These are phyloP conservation scores for Hyles euphorbiae DNA, from an alignment of 1,140 invertebrate species.

Conservation along the genomic window DNA sequence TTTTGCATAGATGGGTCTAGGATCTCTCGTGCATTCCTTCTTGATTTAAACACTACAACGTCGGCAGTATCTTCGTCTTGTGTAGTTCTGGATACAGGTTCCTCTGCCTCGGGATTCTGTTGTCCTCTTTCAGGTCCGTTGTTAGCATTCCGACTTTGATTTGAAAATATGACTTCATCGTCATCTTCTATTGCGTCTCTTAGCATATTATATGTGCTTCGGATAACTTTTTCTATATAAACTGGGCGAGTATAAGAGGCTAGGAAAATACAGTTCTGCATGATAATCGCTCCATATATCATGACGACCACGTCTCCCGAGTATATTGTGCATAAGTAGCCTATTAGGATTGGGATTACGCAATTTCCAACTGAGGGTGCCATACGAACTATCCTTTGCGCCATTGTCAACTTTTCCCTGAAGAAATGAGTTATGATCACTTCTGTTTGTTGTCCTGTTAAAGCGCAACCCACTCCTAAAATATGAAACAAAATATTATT, in stretches of 20 bases:
- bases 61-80: constrained; percentile 62
- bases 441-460: constrained; percentile 69
- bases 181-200: constrained; percentile 66
- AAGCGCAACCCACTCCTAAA: constrained; percentile 62
- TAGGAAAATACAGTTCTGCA: constrained; percentile 68
- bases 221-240: constrained; percentile 63
- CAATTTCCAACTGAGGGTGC: constrained; percentile 62
- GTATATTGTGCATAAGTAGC: constrained; percentile 50
- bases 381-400: constrained; percentile 57
- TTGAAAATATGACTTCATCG: constrained; percentile 70
- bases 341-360: constrained; percentile 52
- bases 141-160: constrained; percentile 29
- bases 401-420: constrained; percentile 57
- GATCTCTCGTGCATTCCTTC: constrained; percentile 55
- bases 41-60: constrained; percentile 64
- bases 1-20: constrained; percentile 49
- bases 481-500: constrained; percentile 13
- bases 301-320: constrained; percentile 52
- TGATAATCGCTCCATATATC: constrained; percentile 62
- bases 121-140: constrained; percentile 10
- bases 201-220: constrained; percentile 66
- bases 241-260: constrained; percentile 59
- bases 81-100: constrained; percentile 17
- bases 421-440: constrained; percentile 72
- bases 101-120: constrained; percentile 3